Conservation (phyloP, 2,888 invertebrate species). For the Scrobipalpa atriplicella region DNA sequence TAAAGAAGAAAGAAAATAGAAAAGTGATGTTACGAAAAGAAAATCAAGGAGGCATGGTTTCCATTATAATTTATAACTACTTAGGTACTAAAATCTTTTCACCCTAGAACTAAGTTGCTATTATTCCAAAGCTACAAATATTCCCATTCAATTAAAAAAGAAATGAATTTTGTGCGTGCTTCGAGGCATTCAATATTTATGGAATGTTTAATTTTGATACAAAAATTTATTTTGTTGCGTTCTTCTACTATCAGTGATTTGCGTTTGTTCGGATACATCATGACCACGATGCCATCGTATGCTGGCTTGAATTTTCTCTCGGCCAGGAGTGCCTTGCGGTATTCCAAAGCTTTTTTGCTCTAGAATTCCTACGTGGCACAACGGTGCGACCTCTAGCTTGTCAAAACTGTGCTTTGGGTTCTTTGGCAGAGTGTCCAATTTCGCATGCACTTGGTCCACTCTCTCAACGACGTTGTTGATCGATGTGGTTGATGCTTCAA, state of each 20-base stretch:
- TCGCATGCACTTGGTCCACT: conserved; percentile 1
- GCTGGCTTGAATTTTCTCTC: not conserved
- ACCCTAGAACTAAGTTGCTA: no score
- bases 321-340: conserved; percentile 23
- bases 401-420: conserved; percentile 2
- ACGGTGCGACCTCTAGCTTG: not conserved
- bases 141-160: no score
- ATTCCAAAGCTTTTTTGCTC: conserved; percentile 19
- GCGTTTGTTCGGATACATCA: conserved; percentile 22
- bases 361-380: conserved; percentile 9
- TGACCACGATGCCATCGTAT: conserved; percentile 22
- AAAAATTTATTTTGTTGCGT: not conserved
- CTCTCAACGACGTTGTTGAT: not conserved
- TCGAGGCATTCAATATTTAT: no score
- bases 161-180: no score
- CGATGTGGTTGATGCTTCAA: conserved; percentile 4
- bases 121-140: no score
- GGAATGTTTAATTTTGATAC: no score
- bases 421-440: not conserved
- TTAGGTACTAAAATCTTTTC: no score
- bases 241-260: not conserved
- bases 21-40: no score
- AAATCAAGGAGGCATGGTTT: no score
- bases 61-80: no score
- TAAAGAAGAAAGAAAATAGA: no score